These are phyloP conservation scores for Phainopepla nitens DNA, from an alignment of 2,113 vertebrate genomes.

Conservation along the genomic window DNA sequence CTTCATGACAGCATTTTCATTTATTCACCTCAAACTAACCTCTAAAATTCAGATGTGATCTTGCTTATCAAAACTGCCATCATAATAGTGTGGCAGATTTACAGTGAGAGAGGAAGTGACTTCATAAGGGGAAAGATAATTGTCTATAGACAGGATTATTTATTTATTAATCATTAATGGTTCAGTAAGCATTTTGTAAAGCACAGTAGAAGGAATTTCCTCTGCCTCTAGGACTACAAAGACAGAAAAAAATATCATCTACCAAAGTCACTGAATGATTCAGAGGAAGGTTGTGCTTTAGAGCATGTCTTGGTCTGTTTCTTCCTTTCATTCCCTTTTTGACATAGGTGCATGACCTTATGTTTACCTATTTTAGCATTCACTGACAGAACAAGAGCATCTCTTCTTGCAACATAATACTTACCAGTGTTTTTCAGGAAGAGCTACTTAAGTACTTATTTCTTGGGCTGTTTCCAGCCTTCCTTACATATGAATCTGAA, in stretches of 20 bases:
- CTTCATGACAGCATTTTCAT: background rate
- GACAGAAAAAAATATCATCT: background rate
- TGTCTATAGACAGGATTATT: background rate
- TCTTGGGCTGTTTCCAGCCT: background rate
- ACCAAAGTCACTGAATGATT: background rate
- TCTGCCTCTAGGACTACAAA: background rate
- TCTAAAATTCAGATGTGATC: background rate
- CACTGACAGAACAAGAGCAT: background rate
- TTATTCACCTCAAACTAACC: background rate
- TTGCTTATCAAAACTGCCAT: background rate
- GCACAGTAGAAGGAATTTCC: background rate
- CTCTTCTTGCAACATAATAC: background rate
- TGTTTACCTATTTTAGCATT: background rate
- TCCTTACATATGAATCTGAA: background rate
- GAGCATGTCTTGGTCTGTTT: background rate
- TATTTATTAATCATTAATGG: slow-evolving; percentile 25
- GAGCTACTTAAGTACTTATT: background rate
- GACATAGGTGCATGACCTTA: background rate
- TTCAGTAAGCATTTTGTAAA: background rate
- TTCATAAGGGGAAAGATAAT: background rate
- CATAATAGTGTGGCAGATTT: background rate
- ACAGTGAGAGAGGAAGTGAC: background rate
- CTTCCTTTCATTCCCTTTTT: background rate
- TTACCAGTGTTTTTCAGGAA: background rate
- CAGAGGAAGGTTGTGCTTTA: background rate